Base-by-base conservation (phyloP, 2,113 vertebrate species). In the Henicopernis longicauda region DNA sequence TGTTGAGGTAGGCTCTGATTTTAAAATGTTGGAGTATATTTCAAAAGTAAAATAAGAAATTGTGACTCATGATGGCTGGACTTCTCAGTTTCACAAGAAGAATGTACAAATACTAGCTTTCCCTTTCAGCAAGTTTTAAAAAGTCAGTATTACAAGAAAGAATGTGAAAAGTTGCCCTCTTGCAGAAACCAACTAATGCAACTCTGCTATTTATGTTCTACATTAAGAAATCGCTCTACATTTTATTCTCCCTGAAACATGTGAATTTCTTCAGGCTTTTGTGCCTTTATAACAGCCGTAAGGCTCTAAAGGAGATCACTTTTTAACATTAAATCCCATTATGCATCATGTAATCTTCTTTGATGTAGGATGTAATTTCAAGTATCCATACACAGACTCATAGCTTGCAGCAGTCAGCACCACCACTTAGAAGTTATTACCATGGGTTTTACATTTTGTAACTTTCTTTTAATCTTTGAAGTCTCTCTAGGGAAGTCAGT, bases 311-410 rank as follows among this genome's bases (percentile, higher is more conserved):
- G 14, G 29, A 55, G 47, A 95, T 72, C 3, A 9, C 10, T 90
- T 92, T 95, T 89, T 90, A 89, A 44, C 57, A 83, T 92, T 93
- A 93, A 95, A 65, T 52, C 76, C 63, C 71, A 89, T 93, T 90
- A 84, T 63, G 42, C n/a, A 40, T 96, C 89, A 4, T 73, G 77
- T 69, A 82, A 92, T 25, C 25, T 81, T 69, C 93, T 95, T 97
- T 93, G 89, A 95, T 95, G 70, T 87, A 77, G 45, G 81, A 85
- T 85, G 58, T 77, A 95, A 82, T 93, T 95, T 84, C 93, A 85
- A 85, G 73, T 92, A 91, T 79, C 81, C 54, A 27, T 80, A 61
- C 47, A 61, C 86, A 91, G 52, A 54, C 36, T 80, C 34, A 42
- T 44, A 77, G 81, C 86, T 92, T 13, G 61, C 82, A 91, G 94